Conservation (phyloP, 1,140 invertebrate species). For the Cydia strobilella region DNA sequence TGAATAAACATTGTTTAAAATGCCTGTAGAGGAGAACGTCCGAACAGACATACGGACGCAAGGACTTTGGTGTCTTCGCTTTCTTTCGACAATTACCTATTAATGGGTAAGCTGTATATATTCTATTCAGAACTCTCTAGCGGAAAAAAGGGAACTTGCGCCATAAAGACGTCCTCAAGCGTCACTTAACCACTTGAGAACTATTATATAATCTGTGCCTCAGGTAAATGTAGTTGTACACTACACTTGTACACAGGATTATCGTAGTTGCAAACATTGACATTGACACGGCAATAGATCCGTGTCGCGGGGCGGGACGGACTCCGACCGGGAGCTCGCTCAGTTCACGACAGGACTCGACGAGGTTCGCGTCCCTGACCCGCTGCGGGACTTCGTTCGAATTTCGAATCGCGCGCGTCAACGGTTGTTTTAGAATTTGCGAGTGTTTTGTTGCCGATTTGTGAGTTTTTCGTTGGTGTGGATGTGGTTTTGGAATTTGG, state of each 20-base stretch:
- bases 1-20: too few species aligned
- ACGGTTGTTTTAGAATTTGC: conserved; percentile 1
- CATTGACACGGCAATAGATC: conserved; percentile 17
- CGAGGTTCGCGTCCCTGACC: background rate
- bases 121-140: too few species aligned
- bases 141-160: too few species aligned
- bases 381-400: background rate
- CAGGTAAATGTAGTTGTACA: too few species aligned
- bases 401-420: conserved; percentile 21
- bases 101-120: too few species aligned
- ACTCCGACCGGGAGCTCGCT: conserved; percentile 10
- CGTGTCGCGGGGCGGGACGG: conserved; percentile 7
- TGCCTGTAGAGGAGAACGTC: too few species aligned
- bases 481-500: conserved; percentile 4
- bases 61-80: too few species aligned
- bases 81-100: too few species aligned
- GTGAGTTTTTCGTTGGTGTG: conserved; percentile 7
- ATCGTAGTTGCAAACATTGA: conserved; percentile 26
- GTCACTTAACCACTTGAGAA: too few species aligned
- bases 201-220: too few species aligned
- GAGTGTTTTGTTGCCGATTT: background rate
- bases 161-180: too few species aligned
- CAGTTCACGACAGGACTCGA: conserved; percentile 11
- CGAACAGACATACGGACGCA: too few species aligned
- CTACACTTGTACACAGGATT: background rate